Conservation (phyloP, 2,113 vertebrate genomes). For the Megaleporinus macrocephalus region DNA sequence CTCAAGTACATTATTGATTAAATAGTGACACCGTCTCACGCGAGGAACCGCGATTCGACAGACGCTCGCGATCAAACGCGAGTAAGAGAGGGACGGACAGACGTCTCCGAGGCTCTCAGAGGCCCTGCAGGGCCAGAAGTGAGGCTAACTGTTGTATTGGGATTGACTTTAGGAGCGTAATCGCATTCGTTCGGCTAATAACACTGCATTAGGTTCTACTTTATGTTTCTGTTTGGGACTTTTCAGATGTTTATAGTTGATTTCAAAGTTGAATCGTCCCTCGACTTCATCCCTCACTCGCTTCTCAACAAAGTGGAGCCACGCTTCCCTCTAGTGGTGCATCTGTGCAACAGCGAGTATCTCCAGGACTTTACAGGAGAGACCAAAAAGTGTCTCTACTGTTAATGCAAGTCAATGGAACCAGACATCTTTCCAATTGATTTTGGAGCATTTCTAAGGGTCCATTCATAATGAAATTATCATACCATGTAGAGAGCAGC, state of each 20-base stretch:
- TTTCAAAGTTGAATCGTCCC: background rate
- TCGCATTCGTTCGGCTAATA: background rate
- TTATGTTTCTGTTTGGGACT: background rate
- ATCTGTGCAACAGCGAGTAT: background rate
- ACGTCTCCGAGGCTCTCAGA: too few species aligned
- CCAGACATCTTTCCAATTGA: too few species aligned
- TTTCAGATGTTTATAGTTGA: background rate
- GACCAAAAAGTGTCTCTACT: too few species aligned
- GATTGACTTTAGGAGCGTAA: too few species aligned
- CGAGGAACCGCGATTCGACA: background rate
- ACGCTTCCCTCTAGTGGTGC: constrained; percentile 51
- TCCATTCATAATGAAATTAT: too few species aligned
- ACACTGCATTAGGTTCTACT: background rate
- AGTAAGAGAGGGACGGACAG: background rate
- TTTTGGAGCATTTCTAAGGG: too few species aligned
- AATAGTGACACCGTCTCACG: constrained; percentile 3
- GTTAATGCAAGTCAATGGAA: too few species aligned
- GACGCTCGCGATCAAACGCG: background rate
- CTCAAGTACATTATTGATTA: constrained; percentile 18
- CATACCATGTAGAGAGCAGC: too few species aligned
- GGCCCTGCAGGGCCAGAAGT: too few species aligned
- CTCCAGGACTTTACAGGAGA: too few species aligned
- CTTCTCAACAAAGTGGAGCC: constrained; percentile 18
- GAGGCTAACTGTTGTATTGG: background rate
- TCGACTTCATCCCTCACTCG: background rate